phyloP scores from a whole-genome alignment of 2,888 invertebrate species.

The Agrochola macilenta region DNA sequence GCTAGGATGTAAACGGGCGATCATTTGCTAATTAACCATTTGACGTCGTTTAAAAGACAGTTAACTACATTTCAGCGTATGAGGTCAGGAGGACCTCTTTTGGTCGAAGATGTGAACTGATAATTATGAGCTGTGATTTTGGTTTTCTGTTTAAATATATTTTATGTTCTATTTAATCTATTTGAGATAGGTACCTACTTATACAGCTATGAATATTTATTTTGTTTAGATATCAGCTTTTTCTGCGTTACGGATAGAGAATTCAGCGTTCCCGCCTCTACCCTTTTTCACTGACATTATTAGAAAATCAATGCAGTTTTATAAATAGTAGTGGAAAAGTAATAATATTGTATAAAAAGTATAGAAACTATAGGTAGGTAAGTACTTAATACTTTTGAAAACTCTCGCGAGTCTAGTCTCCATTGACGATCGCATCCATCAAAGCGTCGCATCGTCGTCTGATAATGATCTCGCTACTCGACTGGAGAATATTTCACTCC shows the following conservation, averaged over 20 bases:
- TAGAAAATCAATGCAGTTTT: background rate
- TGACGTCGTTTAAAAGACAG: slow-evolving; percentile 38
- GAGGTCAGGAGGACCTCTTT: background rate
- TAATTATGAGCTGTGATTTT: background rate
- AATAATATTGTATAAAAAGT: slow-evolving; percentile 17
- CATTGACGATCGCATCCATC: slow-evolving; percentile 42
- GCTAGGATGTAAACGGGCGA: slow-evolving; percentile 29
- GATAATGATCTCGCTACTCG: slow-evolving; percentile 60
- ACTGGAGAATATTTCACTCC: slow-evolving; percentile 48
- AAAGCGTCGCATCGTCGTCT: slow-evolving; percentile 41
- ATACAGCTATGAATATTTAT: too few relatives aligned
- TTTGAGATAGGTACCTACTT: background rate
- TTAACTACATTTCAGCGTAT: background rate
- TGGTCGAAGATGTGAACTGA: background rate
- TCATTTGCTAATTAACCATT: slow-evolving; percentile 51
- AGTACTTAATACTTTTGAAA: slow-evolving; percentile 19
- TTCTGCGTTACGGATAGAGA: background rate
- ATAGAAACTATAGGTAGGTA: background rate
- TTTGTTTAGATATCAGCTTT: background rate
- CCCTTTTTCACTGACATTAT: background rate
- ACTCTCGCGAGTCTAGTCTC: slow-evolving; percentile 27
- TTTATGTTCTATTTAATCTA: background rate
- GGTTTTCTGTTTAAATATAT: too few relatives aligned
- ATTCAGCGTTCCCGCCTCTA: background rate
- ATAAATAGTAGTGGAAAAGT: background rate